Conservation (phyloP, 1,140 invertebrate genomes). For the Triops longicaudatus region DNA sequence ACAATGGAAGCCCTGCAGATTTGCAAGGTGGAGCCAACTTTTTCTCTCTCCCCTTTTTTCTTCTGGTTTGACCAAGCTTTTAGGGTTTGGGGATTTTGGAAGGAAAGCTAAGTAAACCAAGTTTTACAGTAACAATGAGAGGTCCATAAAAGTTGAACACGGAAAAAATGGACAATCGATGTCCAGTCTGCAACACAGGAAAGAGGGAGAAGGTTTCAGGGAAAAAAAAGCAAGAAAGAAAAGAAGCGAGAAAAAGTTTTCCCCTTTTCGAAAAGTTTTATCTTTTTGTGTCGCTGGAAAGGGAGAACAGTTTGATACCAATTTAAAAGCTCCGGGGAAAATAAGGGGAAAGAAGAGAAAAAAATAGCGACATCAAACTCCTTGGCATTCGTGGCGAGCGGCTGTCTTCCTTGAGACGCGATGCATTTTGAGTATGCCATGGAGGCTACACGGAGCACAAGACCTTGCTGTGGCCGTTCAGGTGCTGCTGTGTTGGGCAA, state of each 20-base stretch:
- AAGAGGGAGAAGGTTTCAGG: neutral
- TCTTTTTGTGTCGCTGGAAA: neutral
- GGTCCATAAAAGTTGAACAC: conserved; percentile 6
- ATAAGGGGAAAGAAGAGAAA: neutral
- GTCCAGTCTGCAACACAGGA: neutral
- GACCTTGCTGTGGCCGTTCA: neutral
- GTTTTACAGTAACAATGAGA: conserved; percentile 9
- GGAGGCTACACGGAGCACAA: neutral
- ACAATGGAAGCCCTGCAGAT: neutral
- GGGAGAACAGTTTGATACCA: neutral
- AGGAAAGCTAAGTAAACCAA: neutral
- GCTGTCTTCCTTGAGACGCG: neutral
- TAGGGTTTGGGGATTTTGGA: neutral
- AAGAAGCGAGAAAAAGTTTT: neutral
- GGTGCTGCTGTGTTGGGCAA: neutral
- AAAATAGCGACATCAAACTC: neutral
- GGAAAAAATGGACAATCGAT: conserved; percentile 15
- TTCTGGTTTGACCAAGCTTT: neutral
- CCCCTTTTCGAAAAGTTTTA: neutral
- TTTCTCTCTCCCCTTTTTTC: neutral
- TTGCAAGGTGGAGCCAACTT: neutral
- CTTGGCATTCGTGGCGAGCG: neutral
- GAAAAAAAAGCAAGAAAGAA: neutral
- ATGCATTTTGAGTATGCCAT: conserved; percentile 1
- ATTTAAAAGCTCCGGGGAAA: neutral